Evolutionary conservation across 2,113 vertebrate genomes (phyloP).

Genomic region (Salvelinus fontinalis): DNA sequence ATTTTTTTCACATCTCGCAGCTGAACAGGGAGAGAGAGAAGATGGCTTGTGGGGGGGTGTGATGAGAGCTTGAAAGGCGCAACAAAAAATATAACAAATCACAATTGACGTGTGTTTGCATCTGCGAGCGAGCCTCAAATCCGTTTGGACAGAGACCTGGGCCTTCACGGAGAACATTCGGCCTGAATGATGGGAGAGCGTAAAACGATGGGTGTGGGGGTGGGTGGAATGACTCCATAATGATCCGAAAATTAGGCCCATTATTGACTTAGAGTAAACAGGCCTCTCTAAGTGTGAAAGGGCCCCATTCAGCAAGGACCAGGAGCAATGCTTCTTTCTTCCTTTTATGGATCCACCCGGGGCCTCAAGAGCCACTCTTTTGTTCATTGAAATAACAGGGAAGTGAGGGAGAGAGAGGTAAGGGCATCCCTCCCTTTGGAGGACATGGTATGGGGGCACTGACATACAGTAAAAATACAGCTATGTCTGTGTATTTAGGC

Average conservation of each 20-base stretch:
- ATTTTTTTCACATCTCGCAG: constrained; percentile 10
- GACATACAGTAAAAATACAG: constrained; percentile 5
- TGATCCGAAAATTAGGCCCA: constrained; percentile 80
- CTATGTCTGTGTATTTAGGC: background rate
- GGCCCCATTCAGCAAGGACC: constrained; percentile 71
- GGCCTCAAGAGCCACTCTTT: constrained; percentile 72
- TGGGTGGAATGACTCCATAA: constrained; percentile 76
- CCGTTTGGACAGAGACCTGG: constrained; percentile 19
- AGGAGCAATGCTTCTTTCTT: constrained; percentile 74
- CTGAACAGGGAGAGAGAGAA: constrained; percentile 14
- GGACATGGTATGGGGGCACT: constrained; percentile 14
- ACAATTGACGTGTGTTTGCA: constrained; percentile 16
- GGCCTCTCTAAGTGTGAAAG: constrained; percentile 75
- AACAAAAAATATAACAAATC: constrained; percentile 14
- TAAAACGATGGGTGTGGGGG: constrained; percentile 55
- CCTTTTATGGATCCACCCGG: constrained; percentile 72
- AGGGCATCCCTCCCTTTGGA: constrained; percentile 30
- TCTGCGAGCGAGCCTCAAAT: constrained; percentile 19
- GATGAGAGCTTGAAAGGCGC: constrained; percentile 10
- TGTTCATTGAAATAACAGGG: constrained; percentile 70
- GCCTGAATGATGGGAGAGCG: constrained; percentile 53
- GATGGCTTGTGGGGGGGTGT: background rate
- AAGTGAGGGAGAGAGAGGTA: constrained; percentile 24
- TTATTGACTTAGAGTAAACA: constrained; percentile 81
- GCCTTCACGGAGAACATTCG: constrained; percentile 7